Base-by-base conservation (phyloP, 2,888 invertebrate species). In the Stenodema calcarata region DNA sequence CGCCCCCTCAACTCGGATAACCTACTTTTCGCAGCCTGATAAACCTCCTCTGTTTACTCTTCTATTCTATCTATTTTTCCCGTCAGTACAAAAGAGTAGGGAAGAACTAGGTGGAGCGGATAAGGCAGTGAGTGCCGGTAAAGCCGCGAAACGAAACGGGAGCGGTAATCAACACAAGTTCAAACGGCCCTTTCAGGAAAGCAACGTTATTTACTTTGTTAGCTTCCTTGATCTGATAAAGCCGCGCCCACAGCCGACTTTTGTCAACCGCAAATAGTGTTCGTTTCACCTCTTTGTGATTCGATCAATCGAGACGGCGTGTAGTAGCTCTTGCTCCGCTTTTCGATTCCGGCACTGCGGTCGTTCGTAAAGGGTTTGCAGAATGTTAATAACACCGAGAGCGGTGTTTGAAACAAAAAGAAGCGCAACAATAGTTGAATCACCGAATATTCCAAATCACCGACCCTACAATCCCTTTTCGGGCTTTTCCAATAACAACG, bases 241-340 rank as follows among this genome's bases (percentile, higher is more conserved):
- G 23, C 27, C 44, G 44, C 27, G 9, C 30, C 27, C 28, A 44
- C 44, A 7, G 47, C 78, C 16, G 47, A 41, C 42, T 78, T 78
- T 78, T 47, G 78, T 78, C 78, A 47, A 78, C 78, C 42, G 78
- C 78, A 78, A 78, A 78, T 47, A 78, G 78, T 78, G 30, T 78
- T 78, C 47, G 44, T 78, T 47, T 44, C 23, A 18, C 44, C 27
- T 27, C 47, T 78, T 78, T 73, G 73, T 73, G 73, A 73, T 73
- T 18, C 73, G 35, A 73, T 35, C 73, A 73, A 35, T 73, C 73
- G 73, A 41, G 18, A 73, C 73, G 73, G 62, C 23, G n/a, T n/a
- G n/a, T 9, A 62, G 23, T 62, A 62, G 62, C 23, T 23, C 62
- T 11, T 9, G 9, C n/a, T n/a, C n/a, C 62, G n/a, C 18, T 23